phyloP scores from a whole-genome alignment of 2,113 vertebrate species.

The Carassius carassius region DNA sequence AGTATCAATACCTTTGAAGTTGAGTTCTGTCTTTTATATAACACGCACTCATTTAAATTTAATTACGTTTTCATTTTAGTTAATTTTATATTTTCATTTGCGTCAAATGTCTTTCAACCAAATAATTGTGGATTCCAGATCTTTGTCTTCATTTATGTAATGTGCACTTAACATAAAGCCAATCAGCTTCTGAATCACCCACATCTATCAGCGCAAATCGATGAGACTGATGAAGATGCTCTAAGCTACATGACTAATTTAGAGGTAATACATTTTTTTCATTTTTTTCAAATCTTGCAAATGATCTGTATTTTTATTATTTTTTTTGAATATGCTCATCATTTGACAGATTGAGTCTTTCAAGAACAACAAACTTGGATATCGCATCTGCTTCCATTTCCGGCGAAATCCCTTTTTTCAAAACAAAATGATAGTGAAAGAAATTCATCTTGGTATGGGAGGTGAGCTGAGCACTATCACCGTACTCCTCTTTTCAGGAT shows the following conservation, averaged over 20 bases:
- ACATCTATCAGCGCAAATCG: constrained; percentile 89
- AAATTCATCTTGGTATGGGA: constrained; percentile 82
- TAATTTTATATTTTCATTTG: neutral
- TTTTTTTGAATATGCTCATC: neutral
- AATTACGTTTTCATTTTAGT: too few species aligned
- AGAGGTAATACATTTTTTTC: constrained; percentile 75
- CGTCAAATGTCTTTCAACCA: neutral
- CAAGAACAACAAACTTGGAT: constrained; percentile 84
- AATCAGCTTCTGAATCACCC: constrained; percentile 89
- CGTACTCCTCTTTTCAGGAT: neutral
- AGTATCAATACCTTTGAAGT: neutral
- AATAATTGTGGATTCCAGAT: neutral
- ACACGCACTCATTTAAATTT: too few species aligned
- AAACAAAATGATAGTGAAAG: constrained; percentile 89
- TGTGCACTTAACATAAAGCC: constrained; percentile 70
- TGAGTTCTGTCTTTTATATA: too few species aligned
- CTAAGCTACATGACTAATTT: constrained; percentile 90
- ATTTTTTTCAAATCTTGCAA: neutral
- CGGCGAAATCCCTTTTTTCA: constrained; percentile 87
- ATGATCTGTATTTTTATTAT: neutral
- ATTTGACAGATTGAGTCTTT: constrained; percentile 82
- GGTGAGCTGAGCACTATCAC: constrained; percentile 59
- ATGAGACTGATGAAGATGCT: constrained; percentile 87
- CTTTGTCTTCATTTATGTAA: neutral
- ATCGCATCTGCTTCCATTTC: constrained; percentile 88